phyloP scores from a whole-genome alignment of 1,140 invertebrate species.

The Protaetia brevitarsis region DNA sequence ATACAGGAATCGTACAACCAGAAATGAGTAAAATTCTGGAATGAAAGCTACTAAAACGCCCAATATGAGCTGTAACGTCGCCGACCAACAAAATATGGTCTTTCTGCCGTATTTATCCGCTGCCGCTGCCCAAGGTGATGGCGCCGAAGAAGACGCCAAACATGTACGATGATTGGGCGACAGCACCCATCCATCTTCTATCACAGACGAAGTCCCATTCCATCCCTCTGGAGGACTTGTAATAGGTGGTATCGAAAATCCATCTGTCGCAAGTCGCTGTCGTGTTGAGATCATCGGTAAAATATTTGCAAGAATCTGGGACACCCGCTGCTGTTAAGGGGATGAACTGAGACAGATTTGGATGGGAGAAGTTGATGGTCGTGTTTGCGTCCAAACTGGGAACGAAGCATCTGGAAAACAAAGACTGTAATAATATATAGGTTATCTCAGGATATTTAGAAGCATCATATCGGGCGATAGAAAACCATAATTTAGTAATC shows the following conservation, averaged over 20 bases:
- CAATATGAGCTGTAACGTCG: slow-evolving; percentile 66
- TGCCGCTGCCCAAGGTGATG: slow-evolving; percentile 76
- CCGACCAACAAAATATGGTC: slow-evolving; percentile 73
- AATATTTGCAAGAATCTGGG: slow-evolving; percentile 57
- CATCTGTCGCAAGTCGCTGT: slow-evolving; percentile 59
- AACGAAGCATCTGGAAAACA: slow-evolving; percentile 58
- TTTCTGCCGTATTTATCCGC: slow-evolving; percentile 86
- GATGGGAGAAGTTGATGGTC: slow-evolving; percentile 40
- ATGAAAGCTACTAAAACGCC: slow-evolving; percentile 72
- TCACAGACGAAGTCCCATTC: slow-evolving; percentile 87
- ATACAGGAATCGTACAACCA: slow-evolving; percentile 67
- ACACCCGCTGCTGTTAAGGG: slow-evolving; percentile 51
- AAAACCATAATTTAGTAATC: too few relatives aligned
- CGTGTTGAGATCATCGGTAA: slow-evolving; percentile 47
- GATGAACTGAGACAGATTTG: slow-evolving; percentile 57
- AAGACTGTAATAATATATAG: too few relatives aligned
- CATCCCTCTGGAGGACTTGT: slow-evolving; percentile 66
- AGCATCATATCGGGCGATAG: too few relatives aligned
- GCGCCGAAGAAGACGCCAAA: slow-evolving; percentile 85
- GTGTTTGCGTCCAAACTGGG: slow-evolving; percentile 57
- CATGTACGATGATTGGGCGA: slow-evolving; percentile 82
- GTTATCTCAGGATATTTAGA: too few relatives aligned
- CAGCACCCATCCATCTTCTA: slow-evolving; percentile 72
- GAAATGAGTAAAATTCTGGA: slow-evolving; percentile 70
- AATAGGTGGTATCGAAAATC: slow-evolving; percentile 69